These are phyloP conservation scores for Malacosoma neustria DNA, from an alignment of 2,888 invertebrate genomes.

Conservation along the genomic window DNA sequence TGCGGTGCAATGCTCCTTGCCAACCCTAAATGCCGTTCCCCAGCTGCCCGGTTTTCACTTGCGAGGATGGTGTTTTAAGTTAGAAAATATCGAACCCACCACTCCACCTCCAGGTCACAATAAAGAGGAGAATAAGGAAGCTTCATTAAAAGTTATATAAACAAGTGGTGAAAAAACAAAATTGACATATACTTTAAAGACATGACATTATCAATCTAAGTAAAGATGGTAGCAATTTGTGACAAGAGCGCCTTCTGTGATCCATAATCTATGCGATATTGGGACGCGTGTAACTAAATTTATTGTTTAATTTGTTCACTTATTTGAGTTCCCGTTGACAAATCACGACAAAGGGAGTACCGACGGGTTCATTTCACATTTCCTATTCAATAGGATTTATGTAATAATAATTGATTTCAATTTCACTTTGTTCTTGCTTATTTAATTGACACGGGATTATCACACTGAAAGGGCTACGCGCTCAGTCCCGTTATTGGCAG, in stretches of 20 bases:
- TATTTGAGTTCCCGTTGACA: slow-evolving; percentile 20
- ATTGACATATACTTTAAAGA: too few species aligned
- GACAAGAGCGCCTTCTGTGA: background rate
- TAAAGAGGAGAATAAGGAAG: slow-evolving; percentile 43
- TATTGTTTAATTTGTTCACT: slow-evolving; percentile 27
- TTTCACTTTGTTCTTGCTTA: too few species aligned
- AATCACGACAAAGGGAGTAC: slow-evolving; percentile 5
- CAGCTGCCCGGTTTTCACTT: slow-evolving; percentile 89
- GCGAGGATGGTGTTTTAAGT: slow-evolving; percentile 88
- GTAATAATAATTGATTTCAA: too few species aligned
- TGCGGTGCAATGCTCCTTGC: slow-evolving; percentile 91
- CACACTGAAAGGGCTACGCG: too few species aligned
- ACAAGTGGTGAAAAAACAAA: too few species aligned
- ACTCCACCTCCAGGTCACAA: slow-evolving; percentile 53
- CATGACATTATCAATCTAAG: too few species aligned
- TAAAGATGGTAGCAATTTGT: too few species aligned
- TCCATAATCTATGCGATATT: background rate
- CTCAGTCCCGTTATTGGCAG: too few species aligned
- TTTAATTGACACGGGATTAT: too few species aligned
- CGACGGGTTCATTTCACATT: slow-evolving; percentile 11
- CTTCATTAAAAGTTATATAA: slow-evolving; percentile 47
- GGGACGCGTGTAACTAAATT: slow-evolving; percentile 20
- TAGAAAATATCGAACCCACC: slow-evolving; percentile 89
- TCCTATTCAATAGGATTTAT: too few species aligned
- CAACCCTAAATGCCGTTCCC: slow-evolving; percentile 91